Evolutionary conservation across 2,797 vertebrate genomes (phyloP).

Genomic region (Chloroceryle inda): DNA sequence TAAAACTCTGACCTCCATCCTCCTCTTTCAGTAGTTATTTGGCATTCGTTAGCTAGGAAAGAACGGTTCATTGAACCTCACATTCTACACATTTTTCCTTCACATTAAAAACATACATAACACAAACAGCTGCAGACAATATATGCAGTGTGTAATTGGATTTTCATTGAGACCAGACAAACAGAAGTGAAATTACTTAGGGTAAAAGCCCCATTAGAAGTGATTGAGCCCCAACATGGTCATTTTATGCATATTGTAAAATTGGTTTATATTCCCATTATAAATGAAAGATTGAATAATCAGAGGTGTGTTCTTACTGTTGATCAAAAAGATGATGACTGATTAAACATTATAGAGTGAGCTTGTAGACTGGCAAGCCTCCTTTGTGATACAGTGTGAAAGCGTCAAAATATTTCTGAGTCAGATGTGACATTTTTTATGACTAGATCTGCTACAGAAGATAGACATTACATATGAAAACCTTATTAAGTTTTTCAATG

Average conservation of each 20-base stretch:
- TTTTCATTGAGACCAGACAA: slow-evolving; percentile 18
- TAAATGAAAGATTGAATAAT: neutral
- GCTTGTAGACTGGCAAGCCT: neutral
- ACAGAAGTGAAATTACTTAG: neutral
- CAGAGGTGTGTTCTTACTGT: neutral
- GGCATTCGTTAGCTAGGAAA: neutral
- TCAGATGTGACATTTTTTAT: neutral
- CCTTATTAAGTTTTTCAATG: neutral
- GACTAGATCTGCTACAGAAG: neutral
- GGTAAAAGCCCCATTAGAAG: neutral
- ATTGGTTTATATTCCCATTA: neutral
- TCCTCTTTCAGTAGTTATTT: neutral
- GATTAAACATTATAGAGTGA: neutral
- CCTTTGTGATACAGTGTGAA: neutral
- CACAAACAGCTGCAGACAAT: neutral
- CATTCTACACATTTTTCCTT: neutral
- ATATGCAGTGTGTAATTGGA: neutral
- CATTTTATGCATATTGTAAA: neutral
- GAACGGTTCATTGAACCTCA: neutral
- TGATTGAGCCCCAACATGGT: neutral
- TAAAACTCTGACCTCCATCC: neutral
- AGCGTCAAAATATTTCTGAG: neutral
- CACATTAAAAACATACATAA: neutral
- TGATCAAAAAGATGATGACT: neutral
- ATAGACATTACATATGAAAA: neutral